Conservation (phyloP, 2,113 vertebrate genomes). For the Heloderma charlesbogerti region DNA sequence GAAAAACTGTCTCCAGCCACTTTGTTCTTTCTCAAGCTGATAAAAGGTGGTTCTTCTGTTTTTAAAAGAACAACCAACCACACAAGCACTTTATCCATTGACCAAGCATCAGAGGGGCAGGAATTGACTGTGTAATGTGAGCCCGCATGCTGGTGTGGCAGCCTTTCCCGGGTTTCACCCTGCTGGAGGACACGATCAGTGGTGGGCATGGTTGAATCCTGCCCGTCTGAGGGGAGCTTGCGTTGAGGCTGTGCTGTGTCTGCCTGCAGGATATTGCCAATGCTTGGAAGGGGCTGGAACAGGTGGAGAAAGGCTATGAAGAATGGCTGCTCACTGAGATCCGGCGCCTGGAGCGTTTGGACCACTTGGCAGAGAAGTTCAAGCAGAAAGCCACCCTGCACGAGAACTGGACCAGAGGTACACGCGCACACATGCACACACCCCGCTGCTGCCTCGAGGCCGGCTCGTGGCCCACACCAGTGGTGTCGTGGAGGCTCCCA, state of each 20-base stretch:
- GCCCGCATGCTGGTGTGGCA: too few species aligned
- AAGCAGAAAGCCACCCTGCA: constrained; percentile 91
- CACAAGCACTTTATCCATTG: neutral
- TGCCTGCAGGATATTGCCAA: constrained; percentile 88
- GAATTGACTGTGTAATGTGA: too few species aligned
- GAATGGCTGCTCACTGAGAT: constrained; percentile 95
- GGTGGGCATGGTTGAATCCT: neutral
- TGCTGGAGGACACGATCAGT: too few species aligned
- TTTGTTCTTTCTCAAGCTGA: neutral
- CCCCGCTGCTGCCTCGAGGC: neutral
- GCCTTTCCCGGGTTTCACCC: neutral
- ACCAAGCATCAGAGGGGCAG: neutral
- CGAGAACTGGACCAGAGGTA: constrained; percentile 89
- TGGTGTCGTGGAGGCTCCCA: too few species aligned
- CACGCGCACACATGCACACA: too few species aligned
- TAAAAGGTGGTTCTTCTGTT: neutral
- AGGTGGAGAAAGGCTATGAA: constrained; percentile 92
- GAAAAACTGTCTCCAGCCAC: neutral
- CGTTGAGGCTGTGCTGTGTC: neutral
- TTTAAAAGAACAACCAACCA: neutral
- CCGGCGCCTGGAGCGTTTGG: constrained; percentile 88
- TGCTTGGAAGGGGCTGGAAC: constrained; percentile 91
- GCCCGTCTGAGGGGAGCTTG: neutral
- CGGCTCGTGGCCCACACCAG: too few species aligned
- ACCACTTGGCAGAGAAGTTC: constrained; percentile 94